A percentile compares a stretch with the other conserved stretches of the same genome.
phyloP scores from a whole-genome alignment of 2,113 vertebrate genomes.

The Nothocercus julius region DNA sequence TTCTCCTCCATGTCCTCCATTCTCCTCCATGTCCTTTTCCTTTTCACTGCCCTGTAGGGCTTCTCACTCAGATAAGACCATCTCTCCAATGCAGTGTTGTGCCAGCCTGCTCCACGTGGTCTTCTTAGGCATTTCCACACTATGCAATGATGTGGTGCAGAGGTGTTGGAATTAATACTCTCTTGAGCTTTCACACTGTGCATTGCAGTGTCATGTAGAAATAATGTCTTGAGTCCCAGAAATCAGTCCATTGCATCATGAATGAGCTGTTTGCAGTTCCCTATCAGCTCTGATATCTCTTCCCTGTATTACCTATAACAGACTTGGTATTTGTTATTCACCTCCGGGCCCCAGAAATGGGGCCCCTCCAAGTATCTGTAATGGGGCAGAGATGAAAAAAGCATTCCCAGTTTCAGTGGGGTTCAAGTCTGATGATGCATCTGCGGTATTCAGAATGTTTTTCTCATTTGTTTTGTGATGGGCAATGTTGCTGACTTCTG shows the following conservation, averaged over 20 bases:
- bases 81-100: neutral
- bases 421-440: neutral
- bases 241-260: neutral
- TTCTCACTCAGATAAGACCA: neutral
- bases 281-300: neutral
- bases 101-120: neutral
- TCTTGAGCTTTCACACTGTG: neutral
- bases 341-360: neutral
- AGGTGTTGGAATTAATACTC: neutral
- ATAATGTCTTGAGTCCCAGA: neutral
- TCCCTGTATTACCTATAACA: neutral
- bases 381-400: neutral
- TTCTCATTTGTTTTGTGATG: neutral
- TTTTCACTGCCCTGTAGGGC: neutral
- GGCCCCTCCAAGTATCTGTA: neutral
- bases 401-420: neutral
- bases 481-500: neutral
- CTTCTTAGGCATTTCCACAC: neutral
- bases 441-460: neutral
- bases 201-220: accelerated
- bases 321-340: neutral
- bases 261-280: neutral
- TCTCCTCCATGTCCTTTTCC: neutral
- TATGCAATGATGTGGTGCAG: neutral
- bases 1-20: neutral